Evolutionary conservation across 2,888 invertebrate genomes (phyloP).

Genomic region (Eretmocerus hayati): DNA sequence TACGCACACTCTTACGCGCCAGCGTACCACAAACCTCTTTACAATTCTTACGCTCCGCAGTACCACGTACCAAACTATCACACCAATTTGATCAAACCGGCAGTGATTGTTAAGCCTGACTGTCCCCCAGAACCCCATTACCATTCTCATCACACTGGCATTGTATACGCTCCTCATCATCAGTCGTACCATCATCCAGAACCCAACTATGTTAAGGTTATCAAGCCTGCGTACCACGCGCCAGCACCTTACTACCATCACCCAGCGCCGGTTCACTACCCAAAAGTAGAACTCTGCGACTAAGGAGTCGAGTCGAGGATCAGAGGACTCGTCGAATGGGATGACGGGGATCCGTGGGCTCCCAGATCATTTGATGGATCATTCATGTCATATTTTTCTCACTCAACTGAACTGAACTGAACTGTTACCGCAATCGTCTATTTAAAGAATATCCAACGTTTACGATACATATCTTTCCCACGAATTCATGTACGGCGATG

Average conservation of each 20-base stretch:
- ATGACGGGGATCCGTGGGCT: too few relatives aligned
- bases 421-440: too few relatives aligned
- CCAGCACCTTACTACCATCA: conserved; percentile 16
- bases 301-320: not conserved
- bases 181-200: conserved; percentile 17
- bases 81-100: conserved; percentile 25
- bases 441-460: too few relatives aligned
- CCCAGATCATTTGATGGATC: too few relatives aligned
- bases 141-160: conserved; percentile 4
- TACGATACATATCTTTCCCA: too few relatives aligned
- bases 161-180: conserved; percentile 25
- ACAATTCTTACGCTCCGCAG: conserved; percentile 31
- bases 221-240: conserved; percentile 12
- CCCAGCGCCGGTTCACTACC: conserved; percentile 12
- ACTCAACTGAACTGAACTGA: too few relatives aligned
- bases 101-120: conserved; percentile 22
- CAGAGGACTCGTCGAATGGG: too few relatives aligned
- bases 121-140: conserved; percentile 15
- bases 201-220: conserved; percentile 22
- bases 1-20: conserved; percentile 11
- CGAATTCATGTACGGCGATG: too few relatives aligned
- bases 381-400: too few relatives aligned
- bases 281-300: conserved; percentile 12
- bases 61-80: conserved; percentile 31
- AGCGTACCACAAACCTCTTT: conserved; percentile 32